Conservation (phyloP, 2,797 vertebrate species). For the Vultur gryphus region DNA sequence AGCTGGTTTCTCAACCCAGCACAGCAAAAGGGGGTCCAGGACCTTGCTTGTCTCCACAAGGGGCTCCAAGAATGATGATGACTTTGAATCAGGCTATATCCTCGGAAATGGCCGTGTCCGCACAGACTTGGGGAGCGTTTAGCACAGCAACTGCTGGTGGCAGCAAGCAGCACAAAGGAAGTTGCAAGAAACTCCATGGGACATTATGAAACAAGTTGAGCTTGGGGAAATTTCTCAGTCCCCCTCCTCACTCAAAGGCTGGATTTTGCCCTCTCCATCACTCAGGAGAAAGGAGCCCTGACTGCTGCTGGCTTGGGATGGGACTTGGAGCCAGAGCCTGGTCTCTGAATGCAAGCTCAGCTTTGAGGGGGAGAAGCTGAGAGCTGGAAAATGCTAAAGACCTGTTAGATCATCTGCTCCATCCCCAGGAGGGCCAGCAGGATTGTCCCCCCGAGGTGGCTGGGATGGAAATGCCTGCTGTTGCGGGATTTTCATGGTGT, state of each 20-base stretch:
- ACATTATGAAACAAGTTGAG: background rate
- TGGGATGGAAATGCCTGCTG: background rate
- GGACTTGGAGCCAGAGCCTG: background rate
- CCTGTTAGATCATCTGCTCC: background rate
- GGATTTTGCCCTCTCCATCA: background rate
- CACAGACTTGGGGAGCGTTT: background rate
- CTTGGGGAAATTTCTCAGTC: background rate
- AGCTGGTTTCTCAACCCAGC: background rate
- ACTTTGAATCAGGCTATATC: background rate
- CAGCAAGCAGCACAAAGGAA: background rate
- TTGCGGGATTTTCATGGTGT: background rate
- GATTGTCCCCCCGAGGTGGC: background rate
- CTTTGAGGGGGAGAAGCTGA: background rate
- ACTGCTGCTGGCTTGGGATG: background rate
- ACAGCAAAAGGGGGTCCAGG: background rate
- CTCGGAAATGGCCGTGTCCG: fast-evolving
- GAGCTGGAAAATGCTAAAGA: constrained; percentile 11
- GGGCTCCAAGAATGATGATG: background rate
- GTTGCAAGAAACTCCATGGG: background rate
- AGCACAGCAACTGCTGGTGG: background rate
- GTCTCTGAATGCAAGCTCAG: background rate
- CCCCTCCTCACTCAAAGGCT: background rate
- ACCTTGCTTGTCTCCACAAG: background rate
- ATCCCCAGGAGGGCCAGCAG: background rate
- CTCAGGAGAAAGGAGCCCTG: background rate